Percentiles rank a stretch among this genome's conserved stretches.
These are phyloP conservation scores for Octopus sinensis DNA, from an alignment of 1,140 invertebrate genomes.

Conservation along the genomic window DNA sequence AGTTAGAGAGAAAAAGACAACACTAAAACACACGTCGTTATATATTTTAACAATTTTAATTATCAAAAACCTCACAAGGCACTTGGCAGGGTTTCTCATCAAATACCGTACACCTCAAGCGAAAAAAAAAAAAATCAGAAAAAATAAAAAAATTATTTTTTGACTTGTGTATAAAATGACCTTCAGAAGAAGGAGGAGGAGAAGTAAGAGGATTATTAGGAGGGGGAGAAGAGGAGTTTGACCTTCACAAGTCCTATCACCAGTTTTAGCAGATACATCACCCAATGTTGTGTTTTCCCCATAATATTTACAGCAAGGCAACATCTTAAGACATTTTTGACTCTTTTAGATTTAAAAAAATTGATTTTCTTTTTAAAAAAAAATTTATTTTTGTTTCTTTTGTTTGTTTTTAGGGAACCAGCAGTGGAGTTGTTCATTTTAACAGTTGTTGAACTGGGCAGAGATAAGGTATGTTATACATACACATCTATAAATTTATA, in stretches of 20 bases:
- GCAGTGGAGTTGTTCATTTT: too few species aligned
- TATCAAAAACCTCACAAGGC: conserved; percentile 10
- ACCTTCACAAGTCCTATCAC: background rate
- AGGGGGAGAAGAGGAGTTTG: too few species aligned
- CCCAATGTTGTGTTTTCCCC: background rate
- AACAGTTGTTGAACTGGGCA: too few species aligned
- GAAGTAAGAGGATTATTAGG: too few species aligned
- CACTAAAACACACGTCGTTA: background rate
- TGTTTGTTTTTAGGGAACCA: too few species aligned
- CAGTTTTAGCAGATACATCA: background rate
- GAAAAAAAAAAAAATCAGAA: too few species aligned
- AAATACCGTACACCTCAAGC: background rate
- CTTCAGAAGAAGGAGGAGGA: too few species aligned
- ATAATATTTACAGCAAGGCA: conserved; percentile 2
- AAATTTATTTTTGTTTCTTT: too few species aligned
- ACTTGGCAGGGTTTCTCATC: conserved; percentile 2
- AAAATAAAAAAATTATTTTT: too few species aligned
- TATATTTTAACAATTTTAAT: conserved; percentile 4
- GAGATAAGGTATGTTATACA: too few species aligned
- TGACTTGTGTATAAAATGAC: background rate
- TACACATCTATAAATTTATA: too few species aligned
- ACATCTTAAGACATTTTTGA: background rate
- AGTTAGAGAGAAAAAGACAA: background rate
- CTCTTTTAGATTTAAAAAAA: background rate
- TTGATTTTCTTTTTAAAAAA: too few species aligned